Conservation (phyloP, 2,797 vertebrate species). For the Furcifer pardalis region DNA sequence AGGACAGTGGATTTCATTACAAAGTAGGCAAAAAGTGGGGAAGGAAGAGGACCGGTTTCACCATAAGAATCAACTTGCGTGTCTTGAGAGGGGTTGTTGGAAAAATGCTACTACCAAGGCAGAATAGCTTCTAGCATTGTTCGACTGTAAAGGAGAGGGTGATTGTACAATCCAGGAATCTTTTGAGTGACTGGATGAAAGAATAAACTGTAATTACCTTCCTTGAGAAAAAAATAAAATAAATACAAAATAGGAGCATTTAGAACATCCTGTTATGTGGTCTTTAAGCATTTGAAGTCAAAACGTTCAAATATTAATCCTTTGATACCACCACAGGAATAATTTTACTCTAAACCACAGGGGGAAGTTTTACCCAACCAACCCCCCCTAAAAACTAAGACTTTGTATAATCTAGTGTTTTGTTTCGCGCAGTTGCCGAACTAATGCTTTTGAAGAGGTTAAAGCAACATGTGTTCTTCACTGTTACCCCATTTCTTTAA, state of each 20-base stretch:
- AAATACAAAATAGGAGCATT: neutral
- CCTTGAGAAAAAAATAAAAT: neutral
- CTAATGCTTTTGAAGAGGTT: no score
- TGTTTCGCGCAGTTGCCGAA: neutral
- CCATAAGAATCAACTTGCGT: neutral
- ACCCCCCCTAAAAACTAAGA: neutral
- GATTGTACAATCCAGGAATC: neutral
- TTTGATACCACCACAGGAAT: neutral
- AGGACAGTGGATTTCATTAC: neutral
- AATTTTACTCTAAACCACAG: neutral
- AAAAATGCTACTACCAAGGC: neutral
- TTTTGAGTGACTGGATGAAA: neutral
- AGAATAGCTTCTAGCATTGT: neutral
- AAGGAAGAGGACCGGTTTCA: neutral
- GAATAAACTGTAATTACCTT: neutral
- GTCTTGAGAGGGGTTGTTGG: no score
- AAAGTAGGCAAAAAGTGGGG: neutral
- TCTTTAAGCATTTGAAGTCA: neutral
- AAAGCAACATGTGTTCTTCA: no score
- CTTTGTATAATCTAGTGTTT: neutral
- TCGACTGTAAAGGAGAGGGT: neutral
- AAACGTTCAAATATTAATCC: neutral
- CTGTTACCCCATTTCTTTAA: neutral
- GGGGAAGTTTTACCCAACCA: neutral
- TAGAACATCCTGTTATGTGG: neutral